Base-by-base conservation (phyloP, 2,888 invertebrate genomes). In the Metalampra italica region DNA sequence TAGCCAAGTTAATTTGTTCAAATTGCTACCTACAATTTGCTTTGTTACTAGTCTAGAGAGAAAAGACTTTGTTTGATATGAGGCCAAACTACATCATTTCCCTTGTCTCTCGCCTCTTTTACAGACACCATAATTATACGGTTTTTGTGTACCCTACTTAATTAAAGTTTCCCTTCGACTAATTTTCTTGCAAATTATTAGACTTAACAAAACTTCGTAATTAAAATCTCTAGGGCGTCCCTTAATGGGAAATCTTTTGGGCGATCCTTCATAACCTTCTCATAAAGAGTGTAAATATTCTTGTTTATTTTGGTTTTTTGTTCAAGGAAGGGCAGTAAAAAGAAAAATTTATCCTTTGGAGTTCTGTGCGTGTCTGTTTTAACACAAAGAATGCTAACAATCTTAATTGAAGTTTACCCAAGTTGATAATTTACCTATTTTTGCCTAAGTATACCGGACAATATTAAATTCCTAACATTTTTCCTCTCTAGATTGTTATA, bases 161-260 rank as follows among this genome's bases (percentile, higher is more conserved):
- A 83, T 83, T 82, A 74, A 78, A 78, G 69, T 78, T 76, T 68
- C 61, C 71, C 59, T 64, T 63, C 53, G 59, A 69, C 73, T 66
- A 77, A 82, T 82, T 82, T 75, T 68, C 68, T 57, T 63, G 57
- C 57, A 72, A 82, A 79, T 81, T 79, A 78, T 80, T 69, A 74
- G 78, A 77, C 63, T 72, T 71, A 58, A 66, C 57, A 60, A 65
- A 74, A 78, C 65, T 75, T 79, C 64, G 58, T 70, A 75, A 78
- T 77, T 77, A 75, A 77, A 81, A 73, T 69, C 59, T 66, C 55
- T 49, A 51, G 58, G 60, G 66, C 63, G 58, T 57, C 53, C 60
- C 66, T 60, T 58, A 60, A 66, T 64, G 61, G 62, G 54, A 66
- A 70, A 66, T 62, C 62, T 68, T 65, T 66, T 61, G 50, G 52